phyloP scores from a whole-genome alignment of 2,113 vertebrate species.

The Leuciscus idus region DNA sequence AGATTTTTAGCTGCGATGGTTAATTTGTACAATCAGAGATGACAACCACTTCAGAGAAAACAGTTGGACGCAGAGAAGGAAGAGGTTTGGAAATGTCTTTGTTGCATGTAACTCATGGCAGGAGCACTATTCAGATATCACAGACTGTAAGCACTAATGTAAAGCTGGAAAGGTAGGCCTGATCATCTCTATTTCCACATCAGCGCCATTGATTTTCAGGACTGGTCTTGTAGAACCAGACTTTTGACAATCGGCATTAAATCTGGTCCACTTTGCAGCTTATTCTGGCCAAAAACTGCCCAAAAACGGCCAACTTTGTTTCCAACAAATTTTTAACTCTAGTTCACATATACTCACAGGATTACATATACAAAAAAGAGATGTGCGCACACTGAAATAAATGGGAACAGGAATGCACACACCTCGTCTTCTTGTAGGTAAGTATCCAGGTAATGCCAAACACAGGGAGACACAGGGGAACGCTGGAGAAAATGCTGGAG shows the following conservation, averaged over 20 bases:
- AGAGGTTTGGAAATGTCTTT: slow-evolving; percentile 7
- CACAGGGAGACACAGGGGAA: no score
- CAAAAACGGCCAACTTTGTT: neutral
- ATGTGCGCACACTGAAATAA: neutral
- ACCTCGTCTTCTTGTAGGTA: neutral
- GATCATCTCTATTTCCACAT: neutral
- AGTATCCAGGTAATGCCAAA: neutral
- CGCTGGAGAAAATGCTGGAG: no score
- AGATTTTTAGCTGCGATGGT: slow-evolving; percentile 25
- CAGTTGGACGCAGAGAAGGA: slow-evolving; percentile 11
- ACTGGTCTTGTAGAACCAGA: neutral
- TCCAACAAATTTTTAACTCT: neutral
- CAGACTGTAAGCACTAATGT: neutral
- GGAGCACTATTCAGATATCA: slow-evolving; percentile 14
- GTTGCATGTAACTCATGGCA: slow-evolving; percentile 2
- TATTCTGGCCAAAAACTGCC: neutral
- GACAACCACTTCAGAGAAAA: slow-evolving; percentile 40
- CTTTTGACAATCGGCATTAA: neutral
- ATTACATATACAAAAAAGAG: neutral
- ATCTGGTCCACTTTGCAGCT: neutral
- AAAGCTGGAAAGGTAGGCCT: neutral
- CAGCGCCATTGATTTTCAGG: neutral
- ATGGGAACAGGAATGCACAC: no score
- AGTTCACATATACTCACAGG: neutral
- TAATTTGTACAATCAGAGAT: slow-evolving; percentile 51